phyloP scores from a whole-genome alignment of 1,140 invertebrate genomes.

The Pomacea maculata region DNA sequence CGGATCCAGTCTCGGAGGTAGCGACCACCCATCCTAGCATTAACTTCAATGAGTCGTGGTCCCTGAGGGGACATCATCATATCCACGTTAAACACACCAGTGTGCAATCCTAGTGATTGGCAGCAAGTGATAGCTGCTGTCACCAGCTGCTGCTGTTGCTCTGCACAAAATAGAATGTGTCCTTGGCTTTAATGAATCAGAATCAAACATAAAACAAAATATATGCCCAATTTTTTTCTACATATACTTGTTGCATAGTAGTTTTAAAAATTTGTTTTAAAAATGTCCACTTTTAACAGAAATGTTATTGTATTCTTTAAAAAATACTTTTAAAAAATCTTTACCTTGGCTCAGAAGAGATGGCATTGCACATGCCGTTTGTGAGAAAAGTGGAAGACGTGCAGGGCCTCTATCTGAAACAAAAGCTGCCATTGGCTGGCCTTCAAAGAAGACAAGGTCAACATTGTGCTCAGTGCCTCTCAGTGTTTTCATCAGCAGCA shows the following conservation, averaged over 20 bases:
- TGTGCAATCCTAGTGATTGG: constrained; percentile 39
- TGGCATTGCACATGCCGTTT: background rate
- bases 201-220: no score
- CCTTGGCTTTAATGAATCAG: background rate
- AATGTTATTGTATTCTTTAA: no score
- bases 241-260: no score
- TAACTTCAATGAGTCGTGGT: constrained; percentile 49
- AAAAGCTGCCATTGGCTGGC: background rate
- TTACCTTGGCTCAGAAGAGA: constrained; percentile 3
- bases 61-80: constrained; percentile 45
- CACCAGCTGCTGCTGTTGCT: constrained; percentile 38
- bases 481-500: constrained; percentile 3
- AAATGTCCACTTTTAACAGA: no score
- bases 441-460: constrained; percentile 5
- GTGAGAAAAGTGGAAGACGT: background rate
- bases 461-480: constrained; percentile 4
- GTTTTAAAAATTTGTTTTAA: no score
- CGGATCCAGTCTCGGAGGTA: constrained; percentile 48
- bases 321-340: no score
- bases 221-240: no score
- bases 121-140: constrained; percentile 46
- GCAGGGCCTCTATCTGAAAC: background rate
- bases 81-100: constrained; percentile 51
- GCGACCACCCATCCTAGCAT: constrained; percentile 49
- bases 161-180: background rate